These are phyloP conservation scores for Acanthiza pusilla DNA, from an alignment of 2,797 vertebrate genomes.

Conservation along the genomic window DNA sequence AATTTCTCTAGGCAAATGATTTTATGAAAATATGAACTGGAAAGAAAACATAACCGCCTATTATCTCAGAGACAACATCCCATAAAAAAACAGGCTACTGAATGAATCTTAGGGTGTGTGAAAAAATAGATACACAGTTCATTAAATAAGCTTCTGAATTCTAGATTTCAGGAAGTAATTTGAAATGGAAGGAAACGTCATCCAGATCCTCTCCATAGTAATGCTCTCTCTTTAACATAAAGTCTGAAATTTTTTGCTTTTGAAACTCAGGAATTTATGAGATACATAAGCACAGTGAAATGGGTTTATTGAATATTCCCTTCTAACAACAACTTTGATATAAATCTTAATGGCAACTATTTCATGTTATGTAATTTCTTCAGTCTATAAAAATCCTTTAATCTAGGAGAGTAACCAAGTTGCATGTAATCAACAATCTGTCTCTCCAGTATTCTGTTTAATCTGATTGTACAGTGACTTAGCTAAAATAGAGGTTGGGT, in stretches of 20 bases:
- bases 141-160: not conserved
- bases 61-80: not conserved
- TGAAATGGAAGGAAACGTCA: not conserved
- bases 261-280: not conserved
- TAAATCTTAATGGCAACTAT: not conserved
- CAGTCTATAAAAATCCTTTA: not conserved
- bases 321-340: not conserved
- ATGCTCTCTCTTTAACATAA: not conserved
- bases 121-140: not conserved
- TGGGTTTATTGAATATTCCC: not conserved
- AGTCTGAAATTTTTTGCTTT: not conserved
- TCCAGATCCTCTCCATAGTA: not conserved
- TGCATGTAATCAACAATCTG: not conserved
- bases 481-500: not conserved
- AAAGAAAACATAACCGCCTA: not conserved
- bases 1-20: not conserved
- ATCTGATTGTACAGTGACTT: not conserved
- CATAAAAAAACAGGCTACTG: not conserved
- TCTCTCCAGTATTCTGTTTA: not conserved
- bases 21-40: not conserved
- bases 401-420: not conserved
- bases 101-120: not conserved
- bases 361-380: not conserved
- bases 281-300: not conserved
- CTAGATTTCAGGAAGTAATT: not conserved